These are phyloP conservation scores for Nycticryphes semicollaris DNA, from an alignment of 2,113 vertebrate species.

Conservation along the genomic window DNA sequence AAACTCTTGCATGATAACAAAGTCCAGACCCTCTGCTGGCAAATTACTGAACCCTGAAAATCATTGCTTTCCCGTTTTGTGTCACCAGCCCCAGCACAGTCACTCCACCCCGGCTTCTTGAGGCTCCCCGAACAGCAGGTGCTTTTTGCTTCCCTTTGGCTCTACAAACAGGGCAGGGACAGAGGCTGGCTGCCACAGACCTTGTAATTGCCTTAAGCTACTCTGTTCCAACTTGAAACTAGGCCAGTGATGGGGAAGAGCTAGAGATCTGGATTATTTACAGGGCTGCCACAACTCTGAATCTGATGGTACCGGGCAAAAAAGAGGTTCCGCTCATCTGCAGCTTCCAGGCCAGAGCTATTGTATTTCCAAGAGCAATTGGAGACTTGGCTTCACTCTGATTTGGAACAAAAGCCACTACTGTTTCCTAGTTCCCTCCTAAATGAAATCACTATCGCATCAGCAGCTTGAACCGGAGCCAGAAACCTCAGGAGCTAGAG, in stretches of 20 bases:
- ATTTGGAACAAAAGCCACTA: neutral
- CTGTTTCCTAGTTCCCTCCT: neutral
- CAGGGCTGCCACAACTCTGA: neutral
- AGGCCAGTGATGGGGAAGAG: neutral
- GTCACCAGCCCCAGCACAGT: neutral
- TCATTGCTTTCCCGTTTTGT: neutral
- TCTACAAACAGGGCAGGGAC: neutral
- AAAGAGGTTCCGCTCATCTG: neutral
- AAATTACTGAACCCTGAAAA: neutral
- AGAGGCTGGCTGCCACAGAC: neutral
- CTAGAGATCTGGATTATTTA: neutral
- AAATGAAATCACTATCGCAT: neutral
- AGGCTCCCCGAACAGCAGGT: neutral
- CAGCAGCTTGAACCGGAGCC: neutral
- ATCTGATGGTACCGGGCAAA: neutral
- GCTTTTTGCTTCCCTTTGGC: neutral
- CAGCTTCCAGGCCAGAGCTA: neutral
- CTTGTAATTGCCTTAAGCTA: neutral
- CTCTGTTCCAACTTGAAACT: neutral
- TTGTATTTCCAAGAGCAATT: neutral
- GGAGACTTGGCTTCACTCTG: neutral
- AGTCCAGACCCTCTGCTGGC: neutral
- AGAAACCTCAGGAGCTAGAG: neutral
- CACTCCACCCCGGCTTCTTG: neutral
- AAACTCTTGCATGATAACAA: rapidly evolving